Base-by-base conservation (phyloP, 2,888 invertebrate genomes). In the Drosophila suboccidentalis region DNA sequence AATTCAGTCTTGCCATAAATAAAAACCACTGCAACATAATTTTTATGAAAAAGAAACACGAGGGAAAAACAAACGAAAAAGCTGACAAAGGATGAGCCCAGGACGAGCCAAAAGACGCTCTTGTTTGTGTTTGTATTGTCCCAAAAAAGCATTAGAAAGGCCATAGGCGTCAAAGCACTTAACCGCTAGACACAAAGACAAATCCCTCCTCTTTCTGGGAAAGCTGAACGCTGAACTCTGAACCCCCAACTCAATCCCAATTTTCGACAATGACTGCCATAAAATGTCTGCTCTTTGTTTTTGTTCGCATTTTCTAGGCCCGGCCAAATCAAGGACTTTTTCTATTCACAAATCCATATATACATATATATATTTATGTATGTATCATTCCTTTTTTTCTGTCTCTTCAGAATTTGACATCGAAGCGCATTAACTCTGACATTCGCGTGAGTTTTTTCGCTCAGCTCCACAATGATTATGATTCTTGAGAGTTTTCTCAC, bases 131-230 rank as follows among this genome's bases (percentile, higher is more conserved):
- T 74, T 82, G 63, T 65, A 59, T 65, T 64, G 53, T 59, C 58
- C 22, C 15, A 41, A 50, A 41, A 41, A 53, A 58, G 60, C 62
- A 75, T 71, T 71, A 43, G 60, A 17, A 61, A 71, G 87, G 77
- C 70, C 70, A 77, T 68, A 75, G 84, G 88, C 81, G 81, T 82
- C 82, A 82, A 80, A 85, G 85, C 87, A 86, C 88, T 86, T 88
- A 86, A 88, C 83, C 79, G 79, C 72, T 61, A 78, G 78, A 70
- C 60, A 78, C 71, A 75, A 74, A 78, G 74, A 80, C 58, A 75
- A 81, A 70, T 53, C 46, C 65, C 29, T 51, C 15, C 62, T 43
- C 47, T 49, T 50, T 19, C 9, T 13, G 29, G 29, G 13, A 36
- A 19, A 36, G 9, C 13, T 26, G 36, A 13, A 8, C n/a, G 13